Conservation (phyloP, 2,888 invertebrate species). For the Electrophaes corylata region DNA sequence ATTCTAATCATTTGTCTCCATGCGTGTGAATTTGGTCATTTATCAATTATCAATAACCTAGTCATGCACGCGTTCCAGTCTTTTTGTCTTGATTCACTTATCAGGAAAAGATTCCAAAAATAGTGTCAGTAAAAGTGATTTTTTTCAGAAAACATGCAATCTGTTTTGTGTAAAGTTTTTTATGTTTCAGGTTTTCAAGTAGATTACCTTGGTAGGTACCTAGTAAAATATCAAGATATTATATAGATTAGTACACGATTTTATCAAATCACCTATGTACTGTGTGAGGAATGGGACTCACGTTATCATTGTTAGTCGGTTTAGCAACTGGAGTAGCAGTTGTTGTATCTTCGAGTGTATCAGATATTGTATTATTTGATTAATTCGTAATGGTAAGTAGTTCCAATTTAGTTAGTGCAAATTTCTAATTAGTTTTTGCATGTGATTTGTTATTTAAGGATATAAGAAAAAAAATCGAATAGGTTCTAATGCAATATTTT, state of each 20-base stretch:
- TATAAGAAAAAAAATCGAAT: no score
- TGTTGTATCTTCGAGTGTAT: constrained; percentile 45
- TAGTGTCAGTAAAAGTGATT: background rate
- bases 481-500: no score
- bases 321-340: constrained; percentile 59
- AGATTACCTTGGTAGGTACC: background rate
- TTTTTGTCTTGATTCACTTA: constrained; percentile 19
- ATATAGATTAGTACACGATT: constrained; percentile 61
- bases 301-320: constrained; percentile 57
- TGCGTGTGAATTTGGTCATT: constrained; percentile 22
- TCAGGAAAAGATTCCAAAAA: no score
- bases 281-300: constrained; percentile 45
- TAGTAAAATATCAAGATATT: constrained; percentile 49
- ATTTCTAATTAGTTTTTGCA: background rate
- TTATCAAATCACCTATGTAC: constrained; percentile 53
- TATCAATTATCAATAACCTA: constrained; percentile 12
- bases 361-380: constrained; percentile 40
- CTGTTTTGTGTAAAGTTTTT: no score
- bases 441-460: no score
- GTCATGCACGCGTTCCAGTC: constrained; percentile 16
- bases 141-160: no score
- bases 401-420: background rate
- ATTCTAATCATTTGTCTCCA: constrained; percentile 19
- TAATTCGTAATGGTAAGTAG: constrained; percentile 40
- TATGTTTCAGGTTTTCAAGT: no score